Base-by-base conservation (phyloP, 2,797 vertebrate species). In the Poecile montanus region DNA sequence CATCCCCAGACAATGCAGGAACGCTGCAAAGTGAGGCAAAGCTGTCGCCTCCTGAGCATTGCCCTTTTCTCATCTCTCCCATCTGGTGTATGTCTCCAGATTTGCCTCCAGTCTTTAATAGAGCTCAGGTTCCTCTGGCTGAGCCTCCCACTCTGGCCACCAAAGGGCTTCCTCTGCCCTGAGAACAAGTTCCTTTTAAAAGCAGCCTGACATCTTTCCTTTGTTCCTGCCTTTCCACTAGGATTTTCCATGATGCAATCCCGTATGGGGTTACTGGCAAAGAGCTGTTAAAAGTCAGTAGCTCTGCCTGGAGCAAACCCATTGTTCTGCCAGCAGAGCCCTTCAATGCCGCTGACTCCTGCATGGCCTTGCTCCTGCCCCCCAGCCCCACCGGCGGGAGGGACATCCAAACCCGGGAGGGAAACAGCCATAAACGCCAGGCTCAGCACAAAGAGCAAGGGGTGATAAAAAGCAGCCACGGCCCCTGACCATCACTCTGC, bases 161-260 rank as follows among this genome's bases (percentile, higher is more conserved):
- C 85, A 94, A 94, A 95, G 72, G 89, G 60, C 93, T 96, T 93
- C 87, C 68, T 94, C 61, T 85, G 88, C 79, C 78, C 42, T 0
- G 11, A 89, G 78, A 95, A 70, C 73, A 76, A 40, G 50, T 76
- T 90, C 61, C 50, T 88, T 96, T 95, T 76, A 94, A 94, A 96
- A 96, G 73, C 92, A 93, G 91, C 56, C 89, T 96, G 94, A 95
- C 95, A 95, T 95, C 88, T 96, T 91, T 85, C 71, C 93, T 97
- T 97, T 97, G 96, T 97, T 95, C 83, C 95, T 96, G 86, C 63
- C 95, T 90, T 94, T 96, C 95, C 85, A 91, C 91, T 96, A 95
- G 95, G 93, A 96, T 96, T 97, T 97, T 97, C 96, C 96, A 94
- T 96, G 95, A 96, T 96, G 95, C 95, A 96, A 96, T 91, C 95